Percentiles rank a stretch among this genome's conserved stretches.
These are phyloP conservation scores for Pachycephala philippinensis DNA, from an alignment of 2,113 vertebrate species.

Conservation along the genomic window DNA sequence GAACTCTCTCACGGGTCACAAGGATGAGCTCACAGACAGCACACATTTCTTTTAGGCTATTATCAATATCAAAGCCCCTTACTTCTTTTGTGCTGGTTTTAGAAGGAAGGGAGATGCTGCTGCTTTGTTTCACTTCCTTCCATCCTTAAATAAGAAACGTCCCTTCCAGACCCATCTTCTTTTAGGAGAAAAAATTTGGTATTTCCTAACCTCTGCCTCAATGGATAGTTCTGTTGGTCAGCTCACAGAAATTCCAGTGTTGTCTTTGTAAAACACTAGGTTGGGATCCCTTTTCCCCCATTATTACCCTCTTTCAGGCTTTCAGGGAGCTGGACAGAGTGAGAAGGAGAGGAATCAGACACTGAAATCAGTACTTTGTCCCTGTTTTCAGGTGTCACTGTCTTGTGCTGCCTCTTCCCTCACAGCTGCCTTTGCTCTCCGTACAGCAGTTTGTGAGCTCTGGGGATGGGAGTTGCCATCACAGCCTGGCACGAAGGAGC, in stretches of 20 bases:
- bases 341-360: too few relatives aligned
- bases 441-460: rapidly evolving
- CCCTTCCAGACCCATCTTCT: neutral
- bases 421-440: neutral
- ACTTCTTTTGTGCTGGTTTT: neutral
- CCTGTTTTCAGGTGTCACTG: rapidly evolving
- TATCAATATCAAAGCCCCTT: neutral
- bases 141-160: neutral
- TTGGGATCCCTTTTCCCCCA: neutral
- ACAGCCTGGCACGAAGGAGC: neutral
- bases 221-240: neutral
- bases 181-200: neutral
- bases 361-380: neutral
- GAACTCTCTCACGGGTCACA: neutral
- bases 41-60: neutral
- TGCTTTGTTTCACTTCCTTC: neutral
- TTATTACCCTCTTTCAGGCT: neutral
- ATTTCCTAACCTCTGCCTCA: neutral
- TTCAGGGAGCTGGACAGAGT: neutral
- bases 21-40: neutral
- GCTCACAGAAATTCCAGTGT: neutral
- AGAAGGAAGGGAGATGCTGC: neutral
- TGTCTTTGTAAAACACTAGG: neutral
- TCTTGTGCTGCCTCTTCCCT: neutral
- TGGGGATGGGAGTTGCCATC: neutral